Conservation (phyloP, 2,113 vertebrate species). For the Upupa epops region DNA sequence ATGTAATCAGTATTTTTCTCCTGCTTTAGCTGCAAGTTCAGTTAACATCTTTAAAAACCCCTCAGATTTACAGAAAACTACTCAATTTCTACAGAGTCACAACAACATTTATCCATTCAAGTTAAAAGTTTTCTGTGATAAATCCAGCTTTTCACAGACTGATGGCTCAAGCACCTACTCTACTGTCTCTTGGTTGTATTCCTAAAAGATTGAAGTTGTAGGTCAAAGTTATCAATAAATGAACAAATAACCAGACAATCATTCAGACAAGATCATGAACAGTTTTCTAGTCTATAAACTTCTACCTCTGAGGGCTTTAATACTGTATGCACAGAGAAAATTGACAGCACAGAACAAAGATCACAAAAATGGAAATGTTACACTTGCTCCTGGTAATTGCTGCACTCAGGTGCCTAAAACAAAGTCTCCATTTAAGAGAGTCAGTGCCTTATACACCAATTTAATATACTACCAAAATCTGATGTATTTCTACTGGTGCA, state of each 20-base stretch:
- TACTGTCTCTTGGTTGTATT: constrained; percentile 54
- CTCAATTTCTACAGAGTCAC: constrained; percentile 35
- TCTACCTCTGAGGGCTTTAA: constrained; percentile 56
- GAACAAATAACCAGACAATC: constrained; percentile 88
- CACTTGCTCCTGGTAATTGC: neutral
- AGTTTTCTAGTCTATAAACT: constrained; percentile 58
- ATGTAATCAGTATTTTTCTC: constrained; percentile 74
- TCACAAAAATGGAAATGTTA: constrained; percentile 38
- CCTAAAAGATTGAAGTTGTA: constrained; percentile 68
- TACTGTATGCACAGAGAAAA: neutral
- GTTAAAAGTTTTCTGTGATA: constrained; percentile 55
- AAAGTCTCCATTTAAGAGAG: neutral
- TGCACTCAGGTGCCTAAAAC: neutral
- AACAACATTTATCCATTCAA: constrained; percentile 63
- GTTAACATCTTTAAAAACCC: constrained; percentile 54
- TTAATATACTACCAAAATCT: neutral
- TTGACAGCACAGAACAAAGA: constrained; percentile 1
- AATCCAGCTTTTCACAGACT: constrained; percentile 62
- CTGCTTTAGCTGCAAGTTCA: constrained; percentile 67
- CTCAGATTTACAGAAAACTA: constrained; percentile 44
- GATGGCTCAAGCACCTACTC: constrained; percentile 50
- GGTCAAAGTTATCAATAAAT: constrained; percentile 79
- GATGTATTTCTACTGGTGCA: neutral
- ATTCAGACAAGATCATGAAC: constrained; percentile 80
- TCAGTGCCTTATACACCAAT: neutral